Evolutionary conservation across 2,113 vertebrate genomes (phyloP), one percentile per base, ranked within the genome.

Genomic region (Sialia sialis): DNA sequence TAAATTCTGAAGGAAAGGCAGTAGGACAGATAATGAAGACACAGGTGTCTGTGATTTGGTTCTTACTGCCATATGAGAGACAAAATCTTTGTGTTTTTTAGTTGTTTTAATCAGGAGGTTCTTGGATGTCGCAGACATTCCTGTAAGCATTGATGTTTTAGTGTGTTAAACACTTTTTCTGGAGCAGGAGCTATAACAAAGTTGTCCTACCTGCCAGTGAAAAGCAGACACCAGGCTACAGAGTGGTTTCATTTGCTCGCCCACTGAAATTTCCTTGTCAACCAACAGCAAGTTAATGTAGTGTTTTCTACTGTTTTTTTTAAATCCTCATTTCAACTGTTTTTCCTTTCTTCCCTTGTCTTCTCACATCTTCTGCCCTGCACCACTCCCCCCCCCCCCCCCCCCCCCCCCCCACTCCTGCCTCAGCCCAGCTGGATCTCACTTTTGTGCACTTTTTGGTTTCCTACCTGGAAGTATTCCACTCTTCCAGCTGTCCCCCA

Each of bases 401-500:
- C n/a, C n/a, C n/a, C n/a, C n/a, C n/a, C n/a, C 8, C 20, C 17
- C 19, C 16, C 23, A 8, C 14, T 36, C 43, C 63, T 1, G 1
- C 21, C 60, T 21, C 30, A 48, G 36, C 21, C 73, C 73, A 60
- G 36, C 16, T 41, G 16, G 20, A 34, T 55, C 20, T 91, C 26
- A n/a, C 23, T 89, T 66, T 12, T 48, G 23, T 29, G 38, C 49
- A 70, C 43, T 68, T 58, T 32, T 72, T 56, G 32, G 75, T 72
- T 68, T 93, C 95, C 64, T 96, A 96, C 95, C 96, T 97, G 92
- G 95, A 67, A 36, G 90, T 81, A 74, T 87, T 95, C 95, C 95
- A 96, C 25, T 97, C 94, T 81, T 97, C 94, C 86, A 95, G 89
- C 46, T 96, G 94, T 86, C 59, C 95, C 76, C 94, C 95, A 92